Evolutionary conservation across 23 tunicate species (phyloP).

Genomic region (Oikopleura dioica): DNA sequence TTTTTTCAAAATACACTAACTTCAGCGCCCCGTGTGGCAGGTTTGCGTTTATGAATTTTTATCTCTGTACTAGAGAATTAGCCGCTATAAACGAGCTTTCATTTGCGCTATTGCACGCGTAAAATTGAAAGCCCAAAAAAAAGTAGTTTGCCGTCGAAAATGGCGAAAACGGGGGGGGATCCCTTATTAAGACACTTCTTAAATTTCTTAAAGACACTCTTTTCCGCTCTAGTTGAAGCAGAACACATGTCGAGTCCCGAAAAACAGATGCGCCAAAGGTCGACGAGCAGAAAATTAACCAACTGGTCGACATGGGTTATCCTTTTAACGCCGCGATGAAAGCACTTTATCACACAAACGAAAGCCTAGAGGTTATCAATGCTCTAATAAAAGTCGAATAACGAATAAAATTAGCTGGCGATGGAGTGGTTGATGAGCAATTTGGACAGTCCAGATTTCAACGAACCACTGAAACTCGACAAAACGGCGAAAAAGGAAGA

Average conservation of each 20-base stretch:
- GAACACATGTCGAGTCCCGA: background rate
- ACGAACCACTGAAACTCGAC: constrained; percentile 12
- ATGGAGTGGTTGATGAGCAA: constrained; percentile 77
- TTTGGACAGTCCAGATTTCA: constrained; percentile 18
- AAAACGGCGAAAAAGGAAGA: background rate
- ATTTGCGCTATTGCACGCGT: no score
- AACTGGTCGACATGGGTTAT: constrained; percentile 55
- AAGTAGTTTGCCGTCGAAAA: no score
- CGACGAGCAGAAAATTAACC: constrained; percentile 35
- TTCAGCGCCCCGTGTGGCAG: no score
- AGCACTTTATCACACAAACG: constrained; percentile 42
- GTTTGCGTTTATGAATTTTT: no score
- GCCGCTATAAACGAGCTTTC: no score
- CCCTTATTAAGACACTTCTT: no score
- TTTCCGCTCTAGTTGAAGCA: no score
- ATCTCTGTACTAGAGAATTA: no score
- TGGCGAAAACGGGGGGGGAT: no score
- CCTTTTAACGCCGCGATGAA: constrained; percentile 37
- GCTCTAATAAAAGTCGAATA: background rate
- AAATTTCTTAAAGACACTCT: no score
- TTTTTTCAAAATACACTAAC: no score
- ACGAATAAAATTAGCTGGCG: constrained; percentile 15
- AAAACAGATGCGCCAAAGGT: constrained; percentile 16
- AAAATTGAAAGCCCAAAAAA: no score
- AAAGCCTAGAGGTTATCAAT: constrained; percentile 18